Evolutionary conservation across 2,888 invertebrate species (phyloP).

Genomic region (Nemoura dubitans): DNA sequence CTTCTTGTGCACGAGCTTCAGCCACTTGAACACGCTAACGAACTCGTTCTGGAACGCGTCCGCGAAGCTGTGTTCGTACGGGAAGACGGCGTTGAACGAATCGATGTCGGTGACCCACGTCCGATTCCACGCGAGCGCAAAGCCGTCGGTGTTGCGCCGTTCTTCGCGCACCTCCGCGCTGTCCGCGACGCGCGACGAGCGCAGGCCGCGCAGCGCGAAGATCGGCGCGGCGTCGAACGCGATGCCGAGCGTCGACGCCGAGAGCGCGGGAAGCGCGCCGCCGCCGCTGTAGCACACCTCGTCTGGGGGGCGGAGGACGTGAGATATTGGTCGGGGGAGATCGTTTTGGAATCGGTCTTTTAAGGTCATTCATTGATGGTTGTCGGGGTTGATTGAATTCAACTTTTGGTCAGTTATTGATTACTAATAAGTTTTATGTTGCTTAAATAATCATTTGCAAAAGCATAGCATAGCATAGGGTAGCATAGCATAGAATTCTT

Average conservation of each 20-base stretch:
- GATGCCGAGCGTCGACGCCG: slow-evolving; percentile 56
- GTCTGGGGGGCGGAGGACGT: slow-evolving; percentile 51
- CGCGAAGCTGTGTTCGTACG: slow-evolving; percentile 87
- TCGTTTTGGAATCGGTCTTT: too few relatives aligned
- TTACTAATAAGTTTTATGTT: too few relatives aligned
- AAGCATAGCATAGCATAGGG: too few relatives aligned
- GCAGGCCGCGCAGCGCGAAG: slow-evolving; percentile 75
- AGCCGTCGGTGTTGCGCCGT: slow-evolving; percentile 78
- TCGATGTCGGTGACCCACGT: slow-evolving; percentile 74
- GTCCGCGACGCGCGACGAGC: slow-evolving; percentile 68
- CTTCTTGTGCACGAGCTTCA: slow-evolving; percentile 80
- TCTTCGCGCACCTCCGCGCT: slow-evolving; percentile 74
- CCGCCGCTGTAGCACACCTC: slow-evolving; percentile 47
- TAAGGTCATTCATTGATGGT: too few relatives aligned
- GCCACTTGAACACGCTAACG: slow-evolving; percentile 93
- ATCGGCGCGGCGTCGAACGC: slow-evolving; percentile 78
- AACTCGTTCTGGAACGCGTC: slow-evolving; percentile 89
- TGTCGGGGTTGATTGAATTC: too few relatives aligned
- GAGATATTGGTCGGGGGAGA: too few relatives aligned
- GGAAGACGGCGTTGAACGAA: slow-evolving; percentile 77
- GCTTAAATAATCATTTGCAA: too few relatives aligned
- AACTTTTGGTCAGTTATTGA: too few relatives aligned
- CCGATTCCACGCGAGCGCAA: slow-evolving; percentile 75
- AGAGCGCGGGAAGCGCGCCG: slow-evolving; percentile 49
- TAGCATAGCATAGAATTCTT: too few relatives aligned